phyloP scores from a whole-genome alignment of 2,113 vertebrate genomes.

The Aspiorhynchus laticeps region DNA sequence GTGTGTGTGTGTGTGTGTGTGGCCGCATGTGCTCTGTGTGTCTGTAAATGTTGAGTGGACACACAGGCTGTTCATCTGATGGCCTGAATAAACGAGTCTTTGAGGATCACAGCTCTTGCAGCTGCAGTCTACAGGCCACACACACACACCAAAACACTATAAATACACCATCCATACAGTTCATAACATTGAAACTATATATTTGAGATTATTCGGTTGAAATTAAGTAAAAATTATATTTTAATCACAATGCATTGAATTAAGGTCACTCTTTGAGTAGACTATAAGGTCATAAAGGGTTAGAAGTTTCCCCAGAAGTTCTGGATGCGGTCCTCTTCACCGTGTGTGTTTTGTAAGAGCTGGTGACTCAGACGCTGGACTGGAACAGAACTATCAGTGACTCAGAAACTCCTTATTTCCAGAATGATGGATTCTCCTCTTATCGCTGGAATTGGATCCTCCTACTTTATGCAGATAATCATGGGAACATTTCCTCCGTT shows the following conservation, averaged over 20 bases:
- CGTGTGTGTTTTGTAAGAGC: not conserved
- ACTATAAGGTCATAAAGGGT: not conserved
- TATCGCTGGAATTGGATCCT: not conserved
- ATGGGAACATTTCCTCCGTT: not conserved
- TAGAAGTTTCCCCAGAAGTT: not conserved
- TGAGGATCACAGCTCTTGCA: not conserved
- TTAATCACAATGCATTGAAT: not conserved
- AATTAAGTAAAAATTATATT: not conserved
- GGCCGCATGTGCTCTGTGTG: not conserved
- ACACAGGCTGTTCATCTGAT: not conserved
- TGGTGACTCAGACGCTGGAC: not conserved
- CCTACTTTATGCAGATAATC: not conserved
- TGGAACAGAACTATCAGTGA: not conserved
- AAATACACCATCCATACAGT: not conserved
- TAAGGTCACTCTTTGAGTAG: not conserved
- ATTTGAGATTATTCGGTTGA: not conserved
- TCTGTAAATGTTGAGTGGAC: conserved; percentile 34
- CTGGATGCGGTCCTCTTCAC: not conserved
- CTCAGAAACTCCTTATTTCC: not conserved
- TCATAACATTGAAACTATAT: not conserved
- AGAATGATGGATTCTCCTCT: not conserved
- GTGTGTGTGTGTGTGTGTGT: not conserved
- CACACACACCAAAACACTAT: not conserved
- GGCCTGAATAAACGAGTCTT: conserved; percentile 29
- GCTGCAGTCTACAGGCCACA: not conserved